Percentiles rank a stretch among this genome's conserved stretches.
Conservation (phyloP, 2,113 vertebrate species). For the Anas platyrhynchos region DNA sequence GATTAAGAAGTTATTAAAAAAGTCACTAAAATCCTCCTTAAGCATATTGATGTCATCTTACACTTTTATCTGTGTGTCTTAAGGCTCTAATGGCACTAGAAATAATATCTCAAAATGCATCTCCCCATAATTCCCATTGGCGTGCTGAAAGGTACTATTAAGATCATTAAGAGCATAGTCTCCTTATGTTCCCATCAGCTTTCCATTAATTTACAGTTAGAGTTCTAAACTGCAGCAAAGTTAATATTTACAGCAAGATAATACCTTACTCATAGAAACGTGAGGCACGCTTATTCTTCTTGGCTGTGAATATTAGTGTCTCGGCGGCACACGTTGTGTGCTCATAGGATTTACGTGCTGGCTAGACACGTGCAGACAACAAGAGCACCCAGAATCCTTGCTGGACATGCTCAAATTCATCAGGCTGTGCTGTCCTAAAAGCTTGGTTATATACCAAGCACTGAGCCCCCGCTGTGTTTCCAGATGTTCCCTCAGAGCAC, state of each 20-base stretch:
- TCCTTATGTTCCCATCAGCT: slow-evolving; percentile 48
- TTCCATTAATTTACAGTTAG: slow-evolving; percentile 68
- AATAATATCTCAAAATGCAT: slow-evolving; percentile 6
- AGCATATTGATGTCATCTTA: neutral
- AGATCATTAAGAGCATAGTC: slow-evolving; percentile 57
- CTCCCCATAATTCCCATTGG: slow-evolving; percentile 44
- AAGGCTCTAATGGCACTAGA: slow-evolving; percentile 33
- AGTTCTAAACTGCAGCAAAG: slow-evolving; percentile 51
- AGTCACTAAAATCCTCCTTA: slow-evolving; percentile 40
- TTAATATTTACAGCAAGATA: slow-evolving; percentile 72
- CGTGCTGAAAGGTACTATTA: slow-evolving; percentile 49
- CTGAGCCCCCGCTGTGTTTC: neutral
- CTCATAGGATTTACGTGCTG: slow-evolving; percentile 3
- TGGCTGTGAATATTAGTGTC: neutral
- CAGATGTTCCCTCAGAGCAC: neutral
- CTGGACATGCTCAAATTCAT: neutral
- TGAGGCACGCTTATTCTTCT: slow-evolving; percentile 35
- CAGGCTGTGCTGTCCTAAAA: neutral
- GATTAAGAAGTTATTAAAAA: slow-evolving; percentile 46
- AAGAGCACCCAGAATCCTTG: neutral
- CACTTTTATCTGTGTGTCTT: neutral
- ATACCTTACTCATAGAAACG: slow-evolving; percentile 58
- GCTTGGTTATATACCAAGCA: neutral
- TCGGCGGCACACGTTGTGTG: neutral
- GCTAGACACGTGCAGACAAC: neutral